phyloP scores from a whole-genome alignment of 1,140 invertebrate genomes.

The Druon quercuslanigerum region DNA sequence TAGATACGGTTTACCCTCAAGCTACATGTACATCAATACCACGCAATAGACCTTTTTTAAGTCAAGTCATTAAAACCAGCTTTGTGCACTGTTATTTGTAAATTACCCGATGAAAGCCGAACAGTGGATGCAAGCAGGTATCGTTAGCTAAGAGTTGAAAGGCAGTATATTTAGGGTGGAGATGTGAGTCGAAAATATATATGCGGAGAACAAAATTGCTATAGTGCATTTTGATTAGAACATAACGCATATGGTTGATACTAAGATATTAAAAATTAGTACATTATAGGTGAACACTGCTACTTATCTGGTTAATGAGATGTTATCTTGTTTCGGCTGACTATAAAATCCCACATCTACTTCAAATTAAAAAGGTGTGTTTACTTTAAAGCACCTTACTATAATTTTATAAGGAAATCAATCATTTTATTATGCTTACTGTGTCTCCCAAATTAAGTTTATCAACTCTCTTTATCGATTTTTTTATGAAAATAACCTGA shows the following conservation, averaged over 20 bases:
- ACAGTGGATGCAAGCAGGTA: constrained; percentile 15
- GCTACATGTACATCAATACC: constrained; percentile 1
- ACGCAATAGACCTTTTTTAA: neutral
- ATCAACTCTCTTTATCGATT: too few relatives aligned
- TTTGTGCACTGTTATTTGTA: constrained; percentile 26
- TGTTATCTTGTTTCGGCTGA: too few relatives aligned
- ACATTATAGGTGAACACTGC: too few relatives aligned
- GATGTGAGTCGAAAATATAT: neutral
- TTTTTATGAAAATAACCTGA: too few relatives aligned
- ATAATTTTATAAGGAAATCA: too few relatives aligned
- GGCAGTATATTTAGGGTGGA: neutral
- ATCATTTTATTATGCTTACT: too few relatives aligned
- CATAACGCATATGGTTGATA: neutral
- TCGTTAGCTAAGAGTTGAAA: constrained; percentile 30
- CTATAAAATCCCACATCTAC: too few relatives aligned
- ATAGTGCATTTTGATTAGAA: too few relatives aligned
- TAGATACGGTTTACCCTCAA: neutral
- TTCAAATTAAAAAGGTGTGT: too few relatives aligned
- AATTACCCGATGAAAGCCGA: constrained; percentile 20
- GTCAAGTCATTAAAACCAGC: constrained; percentile 24
- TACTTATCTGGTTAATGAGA: too few relatives aligned
- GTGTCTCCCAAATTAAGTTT: too few relatives aligned
- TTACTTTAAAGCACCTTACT: too few relatives aligned
- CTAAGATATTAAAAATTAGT: constrained; percentile 39
- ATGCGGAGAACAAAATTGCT: neutral